Conservation (phyloP, 2,113 vertebrate genomes). For the Eretmochelys imbricata region DNA sequence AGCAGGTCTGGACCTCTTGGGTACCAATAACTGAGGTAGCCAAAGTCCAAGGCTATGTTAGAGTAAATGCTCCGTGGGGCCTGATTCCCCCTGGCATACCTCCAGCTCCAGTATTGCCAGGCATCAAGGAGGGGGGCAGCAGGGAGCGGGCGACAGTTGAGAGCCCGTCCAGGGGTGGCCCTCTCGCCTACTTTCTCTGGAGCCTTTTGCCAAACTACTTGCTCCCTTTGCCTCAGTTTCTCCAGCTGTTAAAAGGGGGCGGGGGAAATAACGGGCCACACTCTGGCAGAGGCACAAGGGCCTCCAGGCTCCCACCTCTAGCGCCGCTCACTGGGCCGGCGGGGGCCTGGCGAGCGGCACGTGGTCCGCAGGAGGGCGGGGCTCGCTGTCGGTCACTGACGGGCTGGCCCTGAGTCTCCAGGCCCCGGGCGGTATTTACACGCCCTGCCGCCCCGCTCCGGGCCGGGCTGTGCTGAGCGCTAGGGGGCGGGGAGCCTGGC, state of each 20-base stretch:
- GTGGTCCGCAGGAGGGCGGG: background rate
- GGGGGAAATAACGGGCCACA: background rate
- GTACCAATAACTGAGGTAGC: background rate
- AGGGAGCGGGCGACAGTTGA: background rate
- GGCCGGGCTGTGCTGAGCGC: too few relatives aligned
- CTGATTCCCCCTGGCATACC: background rate
- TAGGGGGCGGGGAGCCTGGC: too few relatives aligned
- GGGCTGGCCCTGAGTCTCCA: too few relatives aligned
- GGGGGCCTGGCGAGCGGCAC: too few relatives aligned
- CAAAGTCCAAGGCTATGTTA: background rate
- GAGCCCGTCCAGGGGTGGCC: background rate
- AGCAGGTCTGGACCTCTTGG: background rate
- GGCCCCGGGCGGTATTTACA: too few relatives aligned
- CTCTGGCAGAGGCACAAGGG: background rate
- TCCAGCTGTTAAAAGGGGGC: background rate
- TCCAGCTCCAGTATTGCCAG: too few relatives aligned
- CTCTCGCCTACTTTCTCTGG: background rate
- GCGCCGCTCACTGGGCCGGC: rapidly evolving
- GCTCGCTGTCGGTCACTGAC: background rate
- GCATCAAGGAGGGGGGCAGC: too few relatives aligned
- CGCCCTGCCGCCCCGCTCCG: too few relatives aligned
- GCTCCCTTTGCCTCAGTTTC: background rate
- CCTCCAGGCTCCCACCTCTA: too few relatives aligned
- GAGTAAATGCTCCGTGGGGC: too few relatives aligned
- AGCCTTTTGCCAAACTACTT: background rate